These are phyloP conservation scores for Brachionus koreanus DNA, from an alignment of 1,140 invertebrate species.

Conservation along the genomic window DNA sequence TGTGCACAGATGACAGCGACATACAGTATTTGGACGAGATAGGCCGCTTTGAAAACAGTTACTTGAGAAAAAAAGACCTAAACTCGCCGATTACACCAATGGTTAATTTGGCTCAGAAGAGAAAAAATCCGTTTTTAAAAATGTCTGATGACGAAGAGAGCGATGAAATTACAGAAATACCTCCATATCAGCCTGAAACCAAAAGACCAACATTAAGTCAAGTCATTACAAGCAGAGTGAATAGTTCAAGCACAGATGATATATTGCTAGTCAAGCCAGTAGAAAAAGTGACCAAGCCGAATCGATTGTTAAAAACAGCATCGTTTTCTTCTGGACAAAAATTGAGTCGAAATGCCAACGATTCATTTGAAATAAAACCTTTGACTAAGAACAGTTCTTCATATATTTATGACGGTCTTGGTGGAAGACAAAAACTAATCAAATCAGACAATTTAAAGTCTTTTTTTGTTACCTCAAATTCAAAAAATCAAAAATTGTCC, in stretches of 20 bases:
- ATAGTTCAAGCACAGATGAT: neutral
- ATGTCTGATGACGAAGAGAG: neutral
- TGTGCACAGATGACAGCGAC: neutral
- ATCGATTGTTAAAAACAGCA: neutral
- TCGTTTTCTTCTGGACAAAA: neutral
- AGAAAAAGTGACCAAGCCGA: constrained; percentile 17
- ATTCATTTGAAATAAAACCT: constrained; percentile 24
- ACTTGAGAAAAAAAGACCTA: constrained; percentile 7
- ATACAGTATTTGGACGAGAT: constrained; percentile 23
- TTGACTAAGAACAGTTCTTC: neutral
- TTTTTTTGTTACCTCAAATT: neutral
- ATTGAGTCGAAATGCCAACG: neutral
- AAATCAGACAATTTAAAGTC: constrained; percentile 33
- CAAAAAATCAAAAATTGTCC: neutral
- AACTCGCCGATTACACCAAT: neutral
- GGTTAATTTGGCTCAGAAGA: neutral
- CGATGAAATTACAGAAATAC: constrained; percentile 10
- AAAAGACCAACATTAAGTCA: neutral
- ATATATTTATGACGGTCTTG: constrained; percentile 19
- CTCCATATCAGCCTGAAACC: neutral
- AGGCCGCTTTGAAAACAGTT: constrained; percentile 15
- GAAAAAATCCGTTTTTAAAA: constrained; percentile 11
- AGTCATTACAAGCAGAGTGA: neutral
- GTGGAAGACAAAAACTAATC: constrained; percentile 31
- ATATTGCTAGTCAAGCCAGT: constrained; percentile 27